Base-by-base conservation (phyloP, 2,113 vertebrate species). In the Neotoma lepida region DNA sequence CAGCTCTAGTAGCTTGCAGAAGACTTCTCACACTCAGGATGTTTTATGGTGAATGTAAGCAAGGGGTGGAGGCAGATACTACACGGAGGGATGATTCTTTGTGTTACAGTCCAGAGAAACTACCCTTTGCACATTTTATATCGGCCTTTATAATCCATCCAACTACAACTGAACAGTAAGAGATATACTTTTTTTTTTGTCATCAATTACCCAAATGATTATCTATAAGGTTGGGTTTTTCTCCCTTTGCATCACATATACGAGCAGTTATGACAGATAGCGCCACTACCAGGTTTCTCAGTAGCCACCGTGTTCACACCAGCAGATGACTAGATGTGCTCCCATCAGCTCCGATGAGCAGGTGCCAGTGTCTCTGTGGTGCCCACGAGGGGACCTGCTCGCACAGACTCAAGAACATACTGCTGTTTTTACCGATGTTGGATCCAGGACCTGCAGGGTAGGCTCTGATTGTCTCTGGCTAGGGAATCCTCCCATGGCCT, bases 311-410 rank as follows among this genome's bases (percentile, higher is more conserved):
- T 41, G 46, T 35, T 66, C 30, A 9, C 78, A 35, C 13, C 13
- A 12, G 41, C 20, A 7, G 30, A 73, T 26, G 3, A 17, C 18
- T 2, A 8, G 2, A 8, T 41, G 41, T 6, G 13, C 6, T 41
- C 6, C 12, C 30, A 22, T 3, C 17, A 30, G 61, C 54, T 10
- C 70, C 84, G 13, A 0, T 1, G 9, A 13, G 17, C 7, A n/a
- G 0, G 1, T 20, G 49, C 58, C 9, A 5, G 12, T 33, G 30
- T 30, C 33, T 26, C 33, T 4, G 22, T 22, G 41, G 17, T 33
- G 5, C 9, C 28, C 3, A 1, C 0, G 0, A 46, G 46, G 17
- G 24, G 4, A 74, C 2, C 35, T 18, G 5, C 12, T 22, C 39
- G 33, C 54, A 41, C 1, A 18, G 49, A n/a, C 1, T 15, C 35